These are phyloP conservation scores for Pterophyllum scalare DNA, from an alignment of 2,113 vertebrate genomes.

Conservation along the genomic window DNA sequence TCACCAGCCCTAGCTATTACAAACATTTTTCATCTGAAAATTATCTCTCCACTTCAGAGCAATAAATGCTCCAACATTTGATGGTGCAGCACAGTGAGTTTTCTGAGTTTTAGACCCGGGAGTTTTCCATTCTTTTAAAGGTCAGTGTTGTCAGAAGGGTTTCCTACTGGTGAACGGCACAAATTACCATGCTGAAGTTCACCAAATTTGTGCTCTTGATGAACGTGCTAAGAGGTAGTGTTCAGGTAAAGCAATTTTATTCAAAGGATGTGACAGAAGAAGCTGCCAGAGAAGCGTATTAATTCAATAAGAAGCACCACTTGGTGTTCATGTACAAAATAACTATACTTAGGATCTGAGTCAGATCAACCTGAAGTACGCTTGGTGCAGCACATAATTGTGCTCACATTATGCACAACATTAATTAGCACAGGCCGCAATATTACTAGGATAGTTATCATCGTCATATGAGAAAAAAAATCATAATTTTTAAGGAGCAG, in stretches of 20 bases:
- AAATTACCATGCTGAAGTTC: constrained; percentile 21
- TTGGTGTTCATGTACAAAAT: neutral
- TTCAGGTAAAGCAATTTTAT: neutral
- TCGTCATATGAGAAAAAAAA: neutral
- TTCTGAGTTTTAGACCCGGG: neutral
- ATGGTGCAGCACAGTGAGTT: neutral
- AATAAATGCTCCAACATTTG: neutral
- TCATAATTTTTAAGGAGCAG: neutral
- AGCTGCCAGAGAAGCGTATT: neutral
- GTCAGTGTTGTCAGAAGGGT: constrained; percentile 4
- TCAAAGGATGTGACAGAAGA: neutral
- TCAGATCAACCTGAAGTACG: neutral
- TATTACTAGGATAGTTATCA: neutral
- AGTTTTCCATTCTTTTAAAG: neutral
- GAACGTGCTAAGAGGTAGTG: neutral
- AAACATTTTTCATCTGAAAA: constrained; percentile 5
- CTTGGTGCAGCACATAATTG: neutral
- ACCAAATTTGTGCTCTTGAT: neutral
- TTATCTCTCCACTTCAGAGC: neutral
- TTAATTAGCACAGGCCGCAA: constrained; percentile 12
- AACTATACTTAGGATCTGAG: neutral
- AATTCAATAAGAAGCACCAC: neutral
- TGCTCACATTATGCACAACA: neutral
- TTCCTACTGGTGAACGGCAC: neutral
- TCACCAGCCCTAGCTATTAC: neutral